Conservation (phyloP, 2,113 vertebrate genomes). For the Cinclus mexicanus region DNA sequence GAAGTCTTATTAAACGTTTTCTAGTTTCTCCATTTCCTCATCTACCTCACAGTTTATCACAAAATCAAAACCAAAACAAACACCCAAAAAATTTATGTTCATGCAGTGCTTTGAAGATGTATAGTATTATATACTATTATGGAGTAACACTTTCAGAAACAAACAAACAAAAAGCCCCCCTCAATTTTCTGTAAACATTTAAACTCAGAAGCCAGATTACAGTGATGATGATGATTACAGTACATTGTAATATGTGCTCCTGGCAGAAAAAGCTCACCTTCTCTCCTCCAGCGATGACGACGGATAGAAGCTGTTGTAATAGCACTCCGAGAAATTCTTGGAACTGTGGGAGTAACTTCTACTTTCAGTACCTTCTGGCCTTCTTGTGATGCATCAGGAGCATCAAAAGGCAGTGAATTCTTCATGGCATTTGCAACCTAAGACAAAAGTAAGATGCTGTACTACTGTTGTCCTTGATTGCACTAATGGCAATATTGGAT, state of each 20-base stretch:
- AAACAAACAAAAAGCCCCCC: not conserved
- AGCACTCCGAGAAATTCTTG: slow-evolving; percentile 92
- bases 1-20: not conserved
- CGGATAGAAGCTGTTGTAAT: slow-evolving; percentile 98
- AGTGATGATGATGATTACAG: slow-evolving; percentile 16
- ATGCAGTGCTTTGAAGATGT: slow-evolving; percentile 38
- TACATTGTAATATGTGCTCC: not conserved
- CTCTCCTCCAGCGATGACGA: slow-evolving; percentile 96
- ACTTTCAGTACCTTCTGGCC: slow-evolving; percentile 95
- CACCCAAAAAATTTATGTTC: not conserved
- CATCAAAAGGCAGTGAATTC: slow-evolving; percentile 90
- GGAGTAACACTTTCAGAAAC: slow-evolving; percentile 8
- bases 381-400: slow-evolving; percentile 83
- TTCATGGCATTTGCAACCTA: slow-evolving; percentile 98
- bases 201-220: slow-evolving; percentile 38
- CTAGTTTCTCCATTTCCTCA: not conserved
- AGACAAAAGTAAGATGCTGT: slow-evolving; percentile 12
- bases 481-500: not conserved
- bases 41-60: not conserved
- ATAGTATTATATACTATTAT: not conserved
- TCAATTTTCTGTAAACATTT: slow-evolving; percentile 7
- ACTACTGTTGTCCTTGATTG: not conserved
- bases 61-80: slow-evolving; percentile 30
- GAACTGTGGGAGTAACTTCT: slow-evolving; percentile 93
- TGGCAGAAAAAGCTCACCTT: slow-evolving; percentile 78